phyloP scores from a whole-genome alignment of 1,140 invertebrate genomes.

The Drosophila triauraria region DNA sequence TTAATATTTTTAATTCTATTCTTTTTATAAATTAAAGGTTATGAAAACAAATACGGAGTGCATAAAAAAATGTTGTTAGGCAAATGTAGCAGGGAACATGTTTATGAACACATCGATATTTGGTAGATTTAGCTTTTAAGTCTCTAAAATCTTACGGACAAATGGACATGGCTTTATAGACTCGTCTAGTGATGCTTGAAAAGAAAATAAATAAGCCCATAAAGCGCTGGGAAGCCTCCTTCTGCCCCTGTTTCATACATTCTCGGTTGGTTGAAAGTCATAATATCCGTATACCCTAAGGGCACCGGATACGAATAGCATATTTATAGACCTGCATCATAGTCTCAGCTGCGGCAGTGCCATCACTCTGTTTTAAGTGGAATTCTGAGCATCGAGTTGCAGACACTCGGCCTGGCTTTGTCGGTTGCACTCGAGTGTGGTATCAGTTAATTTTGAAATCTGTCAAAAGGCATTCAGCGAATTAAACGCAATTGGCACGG shows the following conservation, averaged over 20 bases:
- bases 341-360: background rate
- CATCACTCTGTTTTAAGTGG: slow-evolving; percentile 6
- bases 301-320: no score
- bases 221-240: no score
- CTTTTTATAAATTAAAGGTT: no score
- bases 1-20: no score
- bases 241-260: no score
- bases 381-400: slow-evolving; percentile 4
- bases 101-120: no score
- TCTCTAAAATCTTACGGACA: no score
- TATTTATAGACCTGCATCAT: slow-evolving; percentile 3
- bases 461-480: slow-evolving; percentile 81
- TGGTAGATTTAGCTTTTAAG: no score
- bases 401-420: slow-evolving; percentile 48
- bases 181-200: background rate
- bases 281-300: background rate
- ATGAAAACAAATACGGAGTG: no score
- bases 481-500: slow-evolving; percentile 79
- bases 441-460: slow-evolving; percentile 81
- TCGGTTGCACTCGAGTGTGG: slow-evolving; percentile 68
- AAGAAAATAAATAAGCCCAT: background rate
- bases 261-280: no score
- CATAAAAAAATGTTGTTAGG: no score
- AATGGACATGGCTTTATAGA: background rate
- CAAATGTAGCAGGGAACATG: no score